Evolutionary conservation across 2,888 invertebrate genomes (phyloP), one percentile per base, ranked within the genome.

Genomic region (Dugesia japonica): DNA sequence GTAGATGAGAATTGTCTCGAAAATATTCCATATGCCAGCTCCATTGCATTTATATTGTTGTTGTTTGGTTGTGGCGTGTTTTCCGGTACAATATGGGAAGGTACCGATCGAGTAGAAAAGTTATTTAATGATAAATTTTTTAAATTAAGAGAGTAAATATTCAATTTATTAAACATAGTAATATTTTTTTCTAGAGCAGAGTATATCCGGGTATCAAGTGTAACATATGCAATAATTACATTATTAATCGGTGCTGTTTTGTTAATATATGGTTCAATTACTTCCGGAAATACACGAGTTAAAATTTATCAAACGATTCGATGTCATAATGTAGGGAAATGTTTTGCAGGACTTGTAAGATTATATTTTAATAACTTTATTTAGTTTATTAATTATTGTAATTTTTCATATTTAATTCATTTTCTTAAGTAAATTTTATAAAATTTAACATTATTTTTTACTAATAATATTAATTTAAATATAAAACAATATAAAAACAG

Each of bases 11-110:
- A 82, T 56, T 82, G 81, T 74, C 77, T 83, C 27, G 82, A 82
- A 1, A 81, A 81, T 73, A 80, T 81, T n/a, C 83, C 84, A 0
- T 84, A 82, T 81, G 83, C 83, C 4, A 84, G 84, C 0, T 78
- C 84, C 73, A 81, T 84, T 76, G 83, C 84, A 31, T 81, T 81
- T 17, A 76, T 84, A 20, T 79, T 84, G 38, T 79, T 81, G 56
- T 81, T 83, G 77, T 80, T 81, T 38, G 84, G 84, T 0, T 83
- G 83, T 0, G 82, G 82, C 0, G 80, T 83, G 26, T 84, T 84
- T 79, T 83, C 83, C 81, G 83, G 83, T 0, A 82, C 83, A 0
- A 79, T 83, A 9, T 83, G 82, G 78, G 80, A 81, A 77, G 84
- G 83, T 1, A 27, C 56, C 1, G 27, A 38, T 1, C 77, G 76